These are phyloP conservation scores for Drosophila nikananu DNA, from an alignment of 1,140 invertebrate species.

Conservation along the genomic window DNA sequence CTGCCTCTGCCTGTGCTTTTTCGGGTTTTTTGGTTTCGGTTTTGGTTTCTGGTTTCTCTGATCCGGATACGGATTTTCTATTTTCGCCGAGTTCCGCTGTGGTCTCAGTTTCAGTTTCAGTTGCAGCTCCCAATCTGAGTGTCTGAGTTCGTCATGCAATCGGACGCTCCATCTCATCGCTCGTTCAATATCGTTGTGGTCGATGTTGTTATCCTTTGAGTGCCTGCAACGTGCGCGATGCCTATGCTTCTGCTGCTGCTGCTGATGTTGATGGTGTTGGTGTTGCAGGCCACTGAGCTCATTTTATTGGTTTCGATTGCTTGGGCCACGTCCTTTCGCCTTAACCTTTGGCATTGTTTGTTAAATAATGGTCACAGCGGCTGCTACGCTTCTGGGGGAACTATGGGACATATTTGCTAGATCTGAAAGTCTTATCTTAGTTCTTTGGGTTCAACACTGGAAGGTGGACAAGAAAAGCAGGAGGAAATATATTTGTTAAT, in stretches of 20 bases:
- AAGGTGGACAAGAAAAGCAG: conserved; percentile 3
- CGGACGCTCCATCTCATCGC: conserved; percentile 69
- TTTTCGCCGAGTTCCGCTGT: conserved; percentile 37
- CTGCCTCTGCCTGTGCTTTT: conserved; percentile 33
- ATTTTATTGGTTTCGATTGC: conserved; percentile 66
- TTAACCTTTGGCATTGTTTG: conserved; percentile 63
- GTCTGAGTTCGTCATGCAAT: conserved; percentile 65
- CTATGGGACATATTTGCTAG: conserved; percentile 49
- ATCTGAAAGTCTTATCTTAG: conserved; percentile 36
- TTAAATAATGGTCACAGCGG: conserved; percentile 43
- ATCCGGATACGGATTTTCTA: conserved; percentile 32
- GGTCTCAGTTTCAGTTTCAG: conserved; percentile 30
- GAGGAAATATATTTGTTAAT: not conserved
- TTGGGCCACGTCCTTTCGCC: conserved; percentile 38
- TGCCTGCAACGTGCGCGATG: conserved; percentile 52
- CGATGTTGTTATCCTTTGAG: conserved; percentile 42
- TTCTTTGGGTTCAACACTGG: conserved; percentile 49
- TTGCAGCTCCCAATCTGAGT: conserved; percentile 36
- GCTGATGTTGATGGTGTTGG: conserved; percentile 34
- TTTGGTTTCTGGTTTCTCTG: conserved; percentile 13
- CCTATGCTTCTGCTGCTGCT: conserved; percentile 16
- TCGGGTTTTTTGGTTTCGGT: conserved; percentile 6
- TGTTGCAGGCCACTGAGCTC: conserved; percentile 52
- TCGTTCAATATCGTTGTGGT: conserved; percentile 38
- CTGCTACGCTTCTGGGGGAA: conserved; percentile 37